phyloP scores from a whole-genome alignment of 2,888 invertebrate genomes.

The Osedax frankpressi region DNA sequence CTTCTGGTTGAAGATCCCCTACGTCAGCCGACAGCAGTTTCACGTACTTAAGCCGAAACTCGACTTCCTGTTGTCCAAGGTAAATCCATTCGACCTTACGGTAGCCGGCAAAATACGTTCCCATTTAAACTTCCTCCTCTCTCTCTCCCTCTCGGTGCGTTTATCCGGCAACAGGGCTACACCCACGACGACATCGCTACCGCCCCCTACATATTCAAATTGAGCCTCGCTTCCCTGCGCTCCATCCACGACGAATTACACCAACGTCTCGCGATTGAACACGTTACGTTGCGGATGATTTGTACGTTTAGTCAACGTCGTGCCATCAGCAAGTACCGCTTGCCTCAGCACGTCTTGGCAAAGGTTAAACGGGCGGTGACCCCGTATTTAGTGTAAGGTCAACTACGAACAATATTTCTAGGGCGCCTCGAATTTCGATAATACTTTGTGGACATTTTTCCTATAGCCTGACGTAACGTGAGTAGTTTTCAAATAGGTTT shows the following conservation, averaged over 20 bases:
- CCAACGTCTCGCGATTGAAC: not conserved
- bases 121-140: not conserved
- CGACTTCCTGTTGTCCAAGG: slow-evolving; percentile 2
- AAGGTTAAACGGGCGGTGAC: not conserved
- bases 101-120: too few species aligned
- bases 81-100: too few species aligned
- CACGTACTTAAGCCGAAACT: not conserved
- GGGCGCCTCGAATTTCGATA: too few species aligned
- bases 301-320: slow-evolving; percentile 4
- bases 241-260: slow-evolving; percentile 2
- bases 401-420: too few species aligned
- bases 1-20: slow-evolving; percentile 2
- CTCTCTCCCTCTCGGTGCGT: not conserved
- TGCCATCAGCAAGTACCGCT: slow-evolving; percentile 4
- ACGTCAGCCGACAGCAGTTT: slow-evolving; percentile 8
- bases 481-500: too few species aligned
- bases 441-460: too few species aligned
- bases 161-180: not conserved
- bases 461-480: too few species aligned
- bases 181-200: slow-evolving; percentile 7
- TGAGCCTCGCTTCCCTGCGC: not conserved
- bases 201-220: slow-evolving; percentile 5
- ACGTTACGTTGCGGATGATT: not conserved
- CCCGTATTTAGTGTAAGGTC: not conserved
- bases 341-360: not conserved